phyloP scores from a whole-genome alignment of 2,888 invertebrate species.

The Syrista parreyssii region DNA sequence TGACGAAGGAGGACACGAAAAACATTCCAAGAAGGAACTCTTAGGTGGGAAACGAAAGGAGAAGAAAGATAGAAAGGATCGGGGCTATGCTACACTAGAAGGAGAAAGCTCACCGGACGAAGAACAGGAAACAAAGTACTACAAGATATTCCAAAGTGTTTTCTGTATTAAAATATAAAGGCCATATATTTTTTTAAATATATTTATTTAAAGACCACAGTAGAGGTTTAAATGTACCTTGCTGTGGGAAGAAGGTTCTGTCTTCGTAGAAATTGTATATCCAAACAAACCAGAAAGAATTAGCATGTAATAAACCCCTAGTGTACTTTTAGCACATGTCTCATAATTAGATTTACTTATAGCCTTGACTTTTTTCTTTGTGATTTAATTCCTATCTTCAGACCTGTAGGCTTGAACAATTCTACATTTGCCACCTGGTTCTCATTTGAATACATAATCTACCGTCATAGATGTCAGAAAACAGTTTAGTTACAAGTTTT shows the following conservation, averaged over 20 bases:
- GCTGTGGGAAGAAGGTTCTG: neutral
- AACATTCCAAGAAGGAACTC: conserved; percentile 82
- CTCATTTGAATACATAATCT: neutral
- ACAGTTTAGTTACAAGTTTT: conserved; percentile 34
- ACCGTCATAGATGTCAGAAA: conserved; percentile 20
- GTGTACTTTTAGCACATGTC: neutral
- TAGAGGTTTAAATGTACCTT: neutral
- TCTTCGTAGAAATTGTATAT: neutral
- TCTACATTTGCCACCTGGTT: neutral
- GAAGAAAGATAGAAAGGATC: conserved; percentile 87
- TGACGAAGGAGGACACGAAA: conserved; percentile 81
- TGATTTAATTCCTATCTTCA: neutral
- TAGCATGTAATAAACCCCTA: neutral
- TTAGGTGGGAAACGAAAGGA: conserved; percentile 84
- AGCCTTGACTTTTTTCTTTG: neutral
- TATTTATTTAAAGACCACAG: neutral
- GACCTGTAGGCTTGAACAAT: neutral
- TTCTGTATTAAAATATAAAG: conserved; percentile 27
- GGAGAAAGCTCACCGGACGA: conserved; percentile 95
- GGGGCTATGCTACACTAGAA: conserved; percentile 92
- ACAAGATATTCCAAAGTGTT: neutral
- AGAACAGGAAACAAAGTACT: conserved; percentile 82
- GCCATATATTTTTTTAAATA: conserved; percentile 15
- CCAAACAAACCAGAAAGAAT: neutral
- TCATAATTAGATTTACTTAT: conserved; percentile 2